Evolutionary conservation across 2,888 invertebrate species (phyloP).

Genomic region (Listrodromus nycthemerus): DNA sequence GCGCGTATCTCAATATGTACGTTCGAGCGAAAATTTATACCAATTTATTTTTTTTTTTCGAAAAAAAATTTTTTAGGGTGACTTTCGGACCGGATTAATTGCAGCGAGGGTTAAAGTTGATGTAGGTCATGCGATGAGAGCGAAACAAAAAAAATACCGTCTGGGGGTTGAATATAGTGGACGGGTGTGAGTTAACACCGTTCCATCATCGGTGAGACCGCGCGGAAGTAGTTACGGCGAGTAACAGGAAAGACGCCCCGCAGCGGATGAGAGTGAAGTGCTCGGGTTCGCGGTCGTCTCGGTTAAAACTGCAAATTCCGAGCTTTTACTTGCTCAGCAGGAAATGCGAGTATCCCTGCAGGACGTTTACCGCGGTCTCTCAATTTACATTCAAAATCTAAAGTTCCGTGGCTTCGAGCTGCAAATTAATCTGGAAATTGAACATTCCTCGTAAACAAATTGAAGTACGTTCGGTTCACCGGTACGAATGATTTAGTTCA

Average conservation of each 20-base stretch:
- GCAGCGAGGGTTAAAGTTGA: not conserved
- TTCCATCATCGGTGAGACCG: slow-evolving; percentile 5
- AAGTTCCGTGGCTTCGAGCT: not conserved
- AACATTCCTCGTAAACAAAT: not conserved
- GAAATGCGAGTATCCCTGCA: not conserved
- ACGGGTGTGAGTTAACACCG: slow-evolving; percentile 1
- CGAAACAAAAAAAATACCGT: not conserved
- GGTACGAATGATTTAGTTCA: not conserved
- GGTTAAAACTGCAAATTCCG: not conserved
- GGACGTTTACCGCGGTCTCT: not conserved
- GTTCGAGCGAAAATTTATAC: not conserved
- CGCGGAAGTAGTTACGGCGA: slow-evolving; percentile 26
- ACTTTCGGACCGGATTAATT: not conserved
- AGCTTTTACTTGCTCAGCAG: not conserved
- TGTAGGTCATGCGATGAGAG: slow-evolving; percentile 5
- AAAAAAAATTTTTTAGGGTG: not conserved
- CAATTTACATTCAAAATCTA: not conserved
- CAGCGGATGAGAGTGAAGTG: slow-evolving; percentile 17
- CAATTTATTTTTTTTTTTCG: not conserved
- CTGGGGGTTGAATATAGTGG: not conserved
- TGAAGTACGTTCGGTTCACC: not conserved
- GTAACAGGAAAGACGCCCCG: slow-evolving; percentile 20
- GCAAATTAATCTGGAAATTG: not conserved
- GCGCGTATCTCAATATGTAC: not conserved
- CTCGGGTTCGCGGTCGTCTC: not conserved